Evolutionary conservation across 2,113 vertebrate species (phyloP).

Genomic region (Hippocampus abdominalis): DNA sequence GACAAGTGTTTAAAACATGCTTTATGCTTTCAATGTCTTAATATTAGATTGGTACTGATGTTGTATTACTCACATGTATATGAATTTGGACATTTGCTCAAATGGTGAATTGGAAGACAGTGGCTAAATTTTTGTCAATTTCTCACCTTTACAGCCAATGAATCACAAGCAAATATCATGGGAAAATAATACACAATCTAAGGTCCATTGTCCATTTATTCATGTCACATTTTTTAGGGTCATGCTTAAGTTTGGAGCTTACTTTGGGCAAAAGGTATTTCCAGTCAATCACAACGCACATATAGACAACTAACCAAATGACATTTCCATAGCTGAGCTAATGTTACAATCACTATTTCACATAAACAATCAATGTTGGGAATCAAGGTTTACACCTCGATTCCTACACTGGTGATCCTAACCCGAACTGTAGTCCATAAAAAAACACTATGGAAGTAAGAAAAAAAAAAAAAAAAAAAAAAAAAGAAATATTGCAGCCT

Average conservation of each 20-base stretch:
- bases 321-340: background rate
- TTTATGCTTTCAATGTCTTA: background rate
- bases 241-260: background rate
- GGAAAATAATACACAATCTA: background rate
- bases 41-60: background rate
- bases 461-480: background rate
- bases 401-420: background rate
- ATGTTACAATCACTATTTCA: background rate
- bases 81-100: background rate
- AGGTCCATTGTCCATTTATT: background rate
- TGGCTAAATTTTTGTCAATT: background rate
- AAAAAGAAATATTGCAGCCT: constrained; percentile 22
- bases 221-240: background rate
- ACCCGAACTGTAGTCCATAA: background rate
- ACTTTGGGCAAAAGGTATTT: background rate
- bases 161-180: background rate
- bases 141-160: background rate
- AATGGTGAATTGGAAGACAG: background rate
- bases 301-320: background rate
- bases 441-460: background rate
- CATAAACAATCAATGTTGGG: background rate
- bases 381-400: background rate
- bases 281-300: background rate
- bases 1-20: background rate
- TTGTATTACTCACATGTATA: background rate